phyloP scores from a whole-genome alignment of 2,888 invertebrate genomes.

The Choristoneura rosaceana region DNA sequence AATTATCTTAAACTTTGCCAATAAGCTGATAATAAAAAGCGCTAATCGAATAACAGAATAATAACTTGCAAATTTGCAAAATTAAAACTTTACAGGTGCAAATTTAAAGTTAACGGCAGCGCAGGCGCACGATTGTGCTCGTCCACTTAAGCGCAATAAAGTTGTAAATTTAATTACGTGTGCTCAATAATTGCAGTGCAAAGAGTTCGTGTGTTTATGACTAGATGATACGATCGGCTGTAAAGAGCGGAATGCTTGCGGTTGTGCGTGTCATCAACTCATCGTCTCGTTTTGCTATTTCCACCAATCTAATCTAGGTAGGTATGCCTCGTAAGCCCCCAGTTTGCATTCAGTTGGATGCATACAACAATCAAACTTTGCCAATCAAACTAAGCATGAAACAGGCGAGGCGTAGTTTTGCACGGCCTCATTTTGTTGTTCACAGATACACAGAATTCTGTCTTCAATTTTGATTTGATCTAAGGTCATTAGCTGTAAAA shows the following conservation, averaged over 20 bases:
- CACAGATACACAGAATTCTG: too few relatives aligned
- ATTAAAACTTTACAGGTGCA: conserved; percentile 48
- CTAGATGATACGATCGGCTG: conserved; percentile 62
- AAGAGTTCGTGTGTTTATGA: conserved; percentile 50
- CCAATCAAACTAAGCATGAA: too few relatives aligned
- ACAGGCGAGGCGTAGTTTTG: too few relatives aligned
- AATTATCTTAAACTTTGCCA: conserved; percentile 4
- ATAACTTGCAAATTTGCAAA: conserved; percentile 48
- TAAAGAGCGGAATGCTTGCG: conserved; percentile 51
- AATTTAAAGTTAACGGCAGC: conserved; percentile 42
- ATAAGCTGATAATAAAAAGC: conserved; percentile 24
- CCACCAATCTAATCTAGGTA: neutral
- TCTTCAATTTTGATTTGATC: too few relatives aligned
- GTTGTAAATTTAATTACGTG: conserved; percentile 53
- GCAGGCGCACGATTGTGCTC: conserved; percentile 46
- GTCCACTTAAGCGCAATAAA: conserved; percentile 51
- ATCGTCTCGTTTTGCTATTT: conserved; percentile 9
- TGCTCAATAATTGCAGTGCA: conserved; percentile 51
- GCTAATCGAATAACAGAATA: conserved; percentile 35
- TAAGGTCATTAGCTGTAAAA: too few relatives aligned
- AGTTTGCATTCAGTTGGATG: too few relatives aligned
- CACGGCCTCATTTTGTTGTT: too few relatives aligned
- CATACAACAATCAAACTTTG: too few relatives aligned
- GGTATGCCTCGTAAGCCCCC: too few relatives aligned
- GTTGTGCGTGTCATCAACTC: conserved; percentile 42